Evolutionary conservation across 1,140 invertebrate genomes (phyloP).

Genomic region (Linepithema humile): DNA sequence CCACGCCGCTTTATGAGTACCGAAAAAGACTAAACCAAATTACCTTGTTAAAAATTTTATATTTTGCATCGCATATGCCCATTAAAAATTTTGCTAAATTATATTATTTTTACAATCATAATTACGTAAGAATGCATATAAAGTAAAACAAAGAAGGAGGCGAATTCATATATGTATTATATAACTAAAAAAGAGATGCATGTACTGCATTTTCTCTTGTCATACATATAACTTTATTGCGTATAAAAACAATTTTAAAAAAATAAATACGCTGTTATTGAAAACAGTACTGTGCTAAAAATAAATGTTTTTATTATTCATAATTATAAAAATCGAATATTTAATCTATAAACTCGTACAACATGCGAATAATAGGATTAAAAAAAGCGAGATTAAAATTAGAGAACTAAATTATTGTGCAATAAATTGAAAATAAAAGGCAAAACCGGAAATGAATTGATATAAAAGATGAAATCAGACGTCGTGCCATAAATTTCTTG

Average conservation of each 20-base stretch:
- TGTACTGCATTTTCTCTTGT: not conserved
- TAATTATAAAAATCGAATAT: conserved; percentile 2
- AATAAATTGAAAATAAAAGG: not conserved
- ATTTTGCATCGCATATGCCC: not conserved
- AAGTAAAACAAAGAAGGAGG: not conserved
- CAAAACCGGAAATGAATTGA: not conserved
- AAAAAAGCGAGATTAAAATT: not conserved
- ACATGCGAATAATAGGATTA: not conserved
- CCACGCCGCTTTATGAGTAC: not conserved
- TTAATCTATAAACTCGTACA: not conserved
- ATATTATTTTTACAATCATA: not conserved
- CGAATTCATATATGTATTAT: not conserved
- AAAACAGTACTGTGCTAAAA: not conserved
- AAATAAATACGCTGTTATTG: not conserved
- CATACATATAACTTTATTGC: not conserved
- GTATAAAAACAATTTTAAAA: not conserved
- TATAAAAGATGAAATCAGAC: conserved; percentile 19
- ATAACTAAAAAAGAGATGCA: no score
- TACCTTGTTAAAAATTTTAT: not conserved
- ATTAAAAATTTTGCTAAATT: not conserved
- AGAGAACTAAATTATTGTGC: not conserved
- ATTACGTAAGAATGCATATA: not conserved
- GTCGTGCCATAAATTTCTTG: conserved; percentile 25
- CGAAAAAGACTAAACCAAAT: not conserved
- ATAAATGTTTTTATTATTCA: not conserved